Evolutionary conservation across 2,888 invertebrate genomes (phyloP), one percentile per base, ranked within the genome.

Genomic region (Lymantria dispar): DNA sequence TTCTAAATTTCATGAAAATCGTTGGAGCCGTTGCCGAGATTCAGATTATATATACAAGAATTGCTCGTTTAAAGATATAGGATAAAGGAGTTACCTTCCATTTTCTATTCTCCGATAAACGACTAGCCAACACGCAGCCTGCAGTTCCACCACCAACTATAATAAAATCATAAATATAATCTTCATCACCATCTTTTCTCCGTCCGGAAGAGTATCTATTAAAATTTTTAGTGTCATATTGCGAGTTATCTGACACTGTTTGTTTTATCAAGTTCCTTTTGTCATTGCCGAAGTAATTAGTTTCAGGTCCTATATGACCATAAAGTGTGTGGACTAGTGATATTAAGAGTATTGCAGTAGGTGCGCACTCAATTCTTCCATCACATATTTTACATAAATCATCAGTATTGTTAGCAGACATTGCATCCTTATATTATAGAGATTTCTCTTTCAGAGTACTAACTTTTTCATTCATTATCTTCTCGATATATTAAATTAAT

Each of bases 311-410:
- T 12, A 90, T 76, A 44, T 85, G 78, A 0, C 90, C 91, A 51
- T 87, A 91, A 3, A 91, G 56, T 0, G 90, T 86, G 51, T 91
- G 88, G 0, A 91, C 82, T 8, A 91, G 65, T 0, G 89, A 79
- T 38, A 91, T 87, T 0, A 91, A 74, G 0, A 91, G 83, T 12
- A 91, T 85, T 8, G 91, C 91, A 0, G 90, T 90, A 0, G 90
- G 90, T 0, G 91, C 90, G 54, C 90, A 91, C 60, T 91, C 91
- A 22, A 89, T 78, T 60, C 83, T 72, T 38, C 90, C 91, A 53
- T 91, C 91, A 76, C 90, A 91, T 64, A 87, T 75, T 61, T 78
- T 85, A 68, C 91, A 90, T 33, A 90, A 76, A 49, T 90, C 89
- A 53, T 86, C 83, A 52, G 88, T 87, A 45, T 79, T 66, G 64